Evolutionary conservation across 1,140 invertebrate species (phyloP).

Genomic region (Heliothis subflexa): DNA sequence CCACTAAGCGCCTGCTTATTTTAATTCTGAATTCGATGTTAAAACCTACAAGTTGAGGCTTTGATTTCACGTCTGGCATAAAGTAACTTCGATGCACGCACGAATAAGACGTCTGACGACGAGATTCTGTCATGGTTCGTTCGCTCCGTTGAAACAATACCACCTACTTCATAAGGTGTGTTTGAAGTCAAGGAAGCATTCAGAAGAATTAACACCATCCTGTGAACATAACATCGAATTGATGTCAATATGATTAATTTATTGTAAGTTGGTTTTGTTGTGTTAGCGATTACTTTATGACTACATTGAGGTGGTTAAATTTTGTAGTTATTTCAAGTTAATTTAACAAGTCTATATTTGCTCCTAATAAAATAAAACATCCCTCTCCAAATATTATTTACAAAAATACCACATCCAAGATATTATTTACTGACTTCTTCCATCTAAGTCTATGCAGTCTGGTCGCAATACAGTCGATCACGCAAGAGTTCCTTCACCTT

Average conservation of each 20-base stretch:
- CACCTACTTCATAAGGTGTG: slow-evolving; percentile 11
- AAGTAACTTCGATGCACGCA: slow-evolving; percentile 8
- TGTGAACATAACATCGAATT: neutral
- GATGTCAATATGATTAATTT: neutral
- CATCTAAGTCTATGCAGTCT: slow-evolving; percentile 55
- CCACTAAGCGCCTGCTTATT: too few species aligned
- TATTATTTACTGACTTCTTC: neutral
- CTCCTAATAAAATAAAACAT: neutral
- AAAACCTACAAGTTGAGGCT: neutral
- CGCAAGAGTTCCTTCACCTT: slow-evolving; percentile 56
- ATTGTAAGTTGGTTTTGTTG: too few species aligned
- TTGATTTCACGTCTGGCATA: neutral
- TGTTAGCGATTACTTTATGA: too few species aligned
- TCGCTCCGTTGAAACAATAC: neutral
- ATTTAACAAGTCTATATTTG: too few species aligned
- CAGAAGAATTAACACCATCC: neutral
- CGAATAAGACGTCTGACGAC: too few species aligned
- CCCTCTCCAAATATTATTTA: neutral
- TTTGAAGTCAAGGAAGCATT: neutral
- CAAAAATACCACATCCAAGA: neutral
- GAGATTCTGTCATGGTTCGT: slow-evolving; percentile 8
- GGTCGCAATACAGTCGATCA: slow-evolving; percentile 58
- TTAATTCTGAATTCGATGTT: neutral
- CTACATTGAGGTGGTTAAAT: too few species aligned
- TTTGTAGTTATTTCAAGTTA: too few species aligned